Percentiles rank a stretch among this genome's conserved stretches.
phyloP scores from a whole-genome alignment of 2,888 invertebrate genomes.

The Linhomoeus sp. region DNA sequence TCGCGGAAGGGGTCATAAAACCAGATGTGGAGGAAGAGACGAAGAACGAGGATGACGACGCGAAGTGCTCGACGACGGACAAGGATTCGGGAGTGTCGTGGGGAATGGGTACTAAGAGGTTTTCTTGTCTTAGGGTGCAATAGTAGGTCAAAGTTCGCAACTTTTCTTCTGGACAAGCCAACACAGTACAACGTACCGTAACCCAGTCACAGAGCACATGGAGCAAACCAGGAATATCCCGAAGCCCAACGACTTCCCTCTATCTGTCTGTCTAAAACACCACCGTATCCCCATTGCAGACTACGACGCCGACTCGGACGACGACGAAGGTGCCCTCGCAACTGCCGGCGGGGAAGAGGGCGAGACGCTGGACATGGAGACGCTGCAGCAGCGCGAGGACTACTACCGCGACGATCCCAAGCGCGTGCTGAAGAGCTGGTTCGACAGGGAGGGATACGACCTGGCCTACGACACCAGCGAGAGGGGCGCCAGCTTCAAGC shows the following conservation, averaged over 20 bases:
- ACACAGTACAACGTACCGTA: no score
- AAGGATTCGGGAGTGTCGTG: slow-evolving; percentile 54
- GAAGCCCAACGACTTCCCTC: no score
- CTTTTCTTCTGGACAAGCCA: no score
- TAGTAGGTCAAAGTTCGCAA: no score
- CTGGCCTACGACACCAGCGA: slow-evolving; percentile 60
- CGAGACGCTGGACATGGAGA: slow-evolving; percentile 11
- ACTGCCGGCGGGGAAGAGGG: background rate
- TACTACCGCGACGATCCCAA: slow-evolving; percentile 81
- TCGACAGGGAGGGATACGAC: slow-evolving; percentile 61
- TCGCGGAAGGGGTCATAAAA: slow-evolving; percentile 12
- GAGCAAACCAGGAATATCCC: no score
- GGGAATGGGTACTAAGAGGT: slow-evolving; percentile 51
- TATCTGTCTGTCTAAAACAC: no score
- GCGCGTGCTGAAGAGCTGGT: slow-evolving; percentile 75
- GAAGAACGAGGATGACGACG: slow-evolving; percentile 28
- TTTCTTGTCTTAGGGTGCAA: no score
- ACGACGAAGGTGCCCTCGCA: background rate
- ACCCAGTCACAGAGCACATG: no score
- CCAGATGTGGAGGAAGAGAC: slow-evolving; percentile 8
- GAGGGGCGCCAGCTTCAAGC: slow-evolving; percentile 61
- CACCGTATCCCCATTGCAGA: no score
- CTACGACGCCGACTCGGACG: no score
- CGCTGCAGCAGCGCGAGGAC: slow-evolving; percentile 46
- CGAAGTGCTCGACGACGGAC: slow-evolving; percentile 33